Evolutionary conservation across 2,888 invertebrate species (phyloP), one percentile per base, ranked within the genome.

Genomic region (Habrosyne pyritoides): DNA sequence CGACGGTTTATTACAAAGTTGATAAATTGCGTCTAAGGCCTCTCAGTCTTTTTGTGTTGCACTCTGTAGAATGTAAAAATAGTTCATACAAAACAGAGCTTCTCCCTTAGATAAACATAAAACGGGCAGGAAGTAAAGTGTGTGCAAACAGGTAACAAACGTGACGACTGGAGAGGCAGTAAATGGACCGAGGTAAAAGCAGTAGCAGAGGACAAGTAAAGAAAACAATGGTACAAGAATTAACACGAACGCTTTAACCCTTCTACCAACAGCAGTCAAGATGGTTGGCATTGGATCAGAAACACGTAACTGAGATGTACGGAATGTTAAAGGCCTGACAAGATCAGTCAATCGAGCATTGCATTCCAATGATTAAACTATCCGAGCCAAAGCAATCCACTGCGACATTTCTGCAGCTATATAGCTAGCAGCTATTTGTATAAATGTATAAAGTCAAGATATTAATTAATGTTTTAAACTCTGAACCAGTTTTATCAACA

Each of bases 401-500:
- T 14, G 21, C 12, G 18, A n/a, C n/a, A 48, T 48, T 26, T 48
- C 8, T 24, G 48, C 5, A 18, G 10, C 10, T 50, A 21, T 10
- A 7, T 21, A 28, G 18, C 21, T 8, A 12, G 10, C 18, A 26
- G 14, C 26, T 49, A 24, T 49, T 26, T 7, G 1, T 47, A 33
- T 47, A 10, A 47, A 28, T 8, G 2, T 26, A 18, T 49, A 28
- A 28, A 49, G 14, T 28, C 10, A 28, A 28, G 0, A 7, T 22
- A 28, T 28, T 49, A 73, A 73, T 71, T 71, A 68, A 56, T 53
- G 60, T 49, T 33, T 58, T 61, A 57, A 64, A 67, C 62, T 61
- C 53, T 64, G 64, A 67, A 67, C 65, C 55, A 60, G 60, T 62
- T 64, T 60, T 66, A 70, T 73, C 70, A 63, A 57, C 57, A 67